A percentile compares a stretch with the other conserved stretches of the same genome.
Evolutionary conservation across 2,113 vertebrate species (phyloP).

Genomic region (Serinus canaria): DNA sequence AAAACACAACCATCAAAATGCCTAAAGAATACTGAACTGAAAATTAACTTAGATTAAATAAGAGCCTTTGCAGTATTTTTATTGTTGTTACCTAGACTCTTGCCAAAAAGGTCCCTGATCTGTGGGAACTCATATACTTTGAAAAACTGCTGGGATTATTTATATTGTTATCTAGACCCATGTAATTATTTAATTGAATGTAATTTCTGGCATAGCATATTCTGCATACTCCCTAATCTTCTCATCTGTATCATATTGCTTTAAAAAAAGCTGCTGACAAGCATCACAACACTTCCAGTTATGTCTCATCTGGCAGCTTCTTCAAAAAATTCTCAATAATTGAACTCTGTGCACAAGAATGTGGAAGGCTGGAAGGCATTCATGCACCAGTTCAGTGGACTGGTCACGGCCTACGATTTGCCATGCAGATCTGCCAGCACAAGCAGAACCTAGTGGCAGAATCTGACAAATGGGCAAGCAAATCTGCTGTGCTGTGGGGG

Average conservation of each 20-base stretch:
- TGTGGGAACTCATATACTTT: not conserved
- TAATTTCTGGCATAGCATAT: not conserved
- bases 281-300: not conserved
- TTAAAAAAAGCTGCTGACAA: not conserved
- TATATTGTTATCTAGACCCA: not conserved
- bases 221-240: not conserved
- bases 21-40: not conserved
- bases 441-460: not conserved
- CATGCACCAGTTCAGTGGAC: not conserved
- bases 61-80: not conserved
- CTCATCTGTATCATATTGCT: not conserved
- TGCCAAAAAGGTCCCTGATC: not conserved
- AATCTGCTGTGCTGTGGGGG: not conserved
- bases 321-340: not conserved
- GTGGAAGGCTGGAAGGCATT: not conserved
- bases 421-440: not conserved
- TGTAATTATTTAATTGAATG: not conserved
- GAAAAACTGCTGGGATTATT: not conserved
- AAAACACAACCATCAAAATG: not conserved
- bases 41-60: not conserved
- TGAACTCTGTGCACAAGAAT: not conserved
- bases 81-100: not conserved
- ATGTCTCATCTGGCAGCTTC: not conserved
- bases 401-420: not conserved
- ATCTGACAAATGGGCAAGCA: slow-evolving; percentile 37